A percentile compares a stretch with the other conserved stretches of the same genome.
phyloP scores from a whole-genome alignment of 1,140 invertebrate genomes.

The Zaprionus gabonicus region DNA sequence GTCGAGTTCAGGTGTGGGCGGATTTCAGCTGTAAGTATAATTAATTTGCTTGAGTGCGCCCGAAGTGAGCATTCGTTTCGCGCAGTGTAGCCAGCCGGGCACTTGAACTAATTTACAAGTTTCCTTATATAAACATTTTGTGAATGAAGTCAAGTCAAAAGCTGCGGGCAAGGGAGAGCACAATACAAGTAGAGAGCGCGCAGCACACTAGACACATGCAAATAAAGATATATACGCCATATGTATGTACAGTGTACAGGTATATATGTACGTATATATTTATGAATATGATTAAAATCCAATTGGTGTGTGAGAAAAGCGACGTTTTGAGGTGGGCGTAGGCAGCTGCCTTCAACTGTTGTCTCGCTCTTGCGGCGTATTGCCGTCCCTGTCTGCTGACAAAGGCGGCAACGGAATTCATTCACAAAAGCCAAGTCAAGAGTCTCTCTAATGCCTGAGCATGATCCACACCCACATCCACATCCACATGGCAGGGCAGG shows the following conservation, averaged over 20 bases:
- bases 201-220: conserved; percentile 8
- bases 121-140: conserved; percentile 75
- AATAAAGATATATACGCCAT: conserved; percentile 15
- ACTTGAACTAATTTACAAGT: conserved; percentile 82
- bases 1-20: conserved; percentile 18
- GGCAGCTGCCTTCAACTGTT: conserved; percentile 19
- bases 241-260: background rate
- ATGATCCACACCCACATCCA: conserved; percentile 52
- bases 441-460: conserved; percentile 46
- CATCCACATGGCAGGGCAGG: conserved; percentile 16
- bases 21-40: conserved; percentile 62
- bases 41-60: conserved; percentile 61
- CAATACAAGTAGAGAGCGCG: conserved; percentile 1
- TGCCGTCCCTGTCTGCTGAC: conserved; percentile 10
- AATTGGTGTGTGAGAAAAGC: conserved; percentile 53
- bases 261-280: conserved; percentile 8
- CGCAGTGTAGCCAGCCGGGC: conserved; percentile 56
- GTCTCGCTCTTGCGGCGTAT: conserved; percentile 10
- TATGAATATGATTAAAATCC: conserved; percentile 77
- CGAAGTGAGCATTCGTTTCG: conserved; percentile 54
- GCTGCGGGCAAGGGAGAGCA: background rate
- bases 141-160: conserved; percentile 59
- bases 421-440: conserved; percentile 53
- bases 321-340: conserved; percentile 58
- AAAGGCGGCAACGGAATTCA: conserved; percentile 47